Conservation (phyloP, 2,113 vertebrate species). For the Megaceryle torquata region DNA sequence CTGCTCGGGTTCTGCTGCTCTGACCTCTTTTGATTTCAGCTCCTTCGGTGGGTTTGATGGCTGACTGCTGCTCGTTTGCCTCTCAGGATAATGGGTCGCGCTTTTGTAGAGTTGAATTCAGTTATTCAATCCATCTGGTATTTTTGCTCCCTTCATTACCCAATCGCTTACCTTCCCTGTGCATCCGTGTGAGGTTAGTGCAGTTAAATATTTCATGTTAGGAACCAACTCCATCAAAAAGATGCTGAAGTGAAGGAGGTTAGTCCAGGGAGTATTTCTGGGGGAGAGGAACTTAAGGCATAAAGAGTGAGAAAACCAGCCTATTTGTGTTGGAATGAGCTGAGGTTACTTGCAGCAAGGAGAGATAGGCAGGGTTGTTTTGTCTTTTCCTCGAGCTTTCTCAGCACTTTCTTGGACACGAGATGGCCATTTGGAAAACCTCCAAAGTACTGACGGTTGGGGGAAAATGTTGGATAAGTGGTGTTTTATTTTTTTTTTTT, state of each 20-base stretch:
- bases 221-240: background rate
- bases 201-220: background rate
- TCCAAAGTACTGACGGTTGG: background rate
- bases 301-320: background rate
- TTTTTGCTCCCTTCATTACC: background rate
- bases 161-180: background rate
- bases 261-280: background rate
- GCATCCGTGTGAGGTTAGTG: background rate
- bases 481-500: background rate
- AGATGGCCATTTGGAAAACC: background rate
- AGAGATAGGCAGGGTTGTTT: background rate
- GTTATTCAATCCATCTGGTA: background rate
- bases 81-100: background rate
- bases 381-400: background rate
- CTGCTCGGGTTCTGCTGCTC: constrained; percentile 36
- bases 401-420: background rate
- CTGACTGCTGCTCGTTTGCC: background rate
- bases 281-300: background rate
- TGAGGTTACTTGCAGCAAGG: background rate
- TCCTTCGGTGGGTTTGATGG: constrained; percentile 19
- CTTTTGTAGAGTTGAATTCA: background rate
- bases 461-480: background rate
- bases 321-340: background rate
- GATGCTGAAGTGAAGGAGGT: background rate
- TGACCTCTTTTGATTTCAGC: constrained; percentile 37